A percentile compares a stretch with the other conserved stretches of the same genome.
These are phyloP conservation scores for Cyanoramphus novaezelandiae DNA, from an alignment of 2,113 vertebrate genomes.

Conservation along the genomic window DNA sequence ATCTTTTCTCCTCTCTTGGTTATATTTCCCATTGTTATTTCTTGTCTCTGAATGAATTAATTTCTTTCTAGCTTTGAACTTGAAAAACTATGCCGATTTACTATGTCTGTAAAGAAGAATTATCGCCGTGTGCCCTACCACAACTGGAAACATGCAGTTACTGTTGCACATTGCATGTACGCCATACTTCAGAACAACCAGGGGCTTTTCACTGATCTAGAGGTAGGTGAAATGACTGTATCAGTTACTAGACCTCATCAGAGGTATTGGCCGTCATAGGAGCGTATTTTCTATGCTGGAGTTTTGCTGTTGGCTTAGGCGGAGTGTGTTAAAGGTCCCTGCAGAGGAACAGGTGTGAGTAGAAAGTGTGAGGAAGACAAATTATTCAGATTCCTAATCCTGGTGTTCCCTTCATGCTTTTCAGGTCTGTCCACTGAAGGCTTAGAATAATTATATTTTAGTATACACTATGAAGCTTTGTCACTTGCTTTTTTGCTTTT, in stretches of 20 bases:
- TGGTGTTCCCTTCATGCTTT: not conserved
- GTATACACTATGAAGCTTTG: not conserved
- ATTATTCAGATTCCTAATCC: not conserved
- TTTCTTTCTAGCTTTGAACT: slow-evolving; percentile 86
- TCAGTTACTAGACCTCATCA: not conserved
- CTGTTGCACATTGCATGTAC: slow-evolving; percentile 97
- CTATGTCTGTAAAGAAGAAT: slow-evolving; percentile 98
- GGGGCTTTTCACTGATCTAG: slow-evolving; percentile 90
- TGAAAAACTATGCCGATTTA: slow-evolving; percentile 96
- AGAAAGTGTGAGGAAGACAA: not conserved
- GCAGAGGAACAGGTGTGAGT: fast-evolving
- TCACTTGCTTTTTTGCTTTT: not conserved
- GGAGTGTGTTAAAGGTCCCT: not conserved
- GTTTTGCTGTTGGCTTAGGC: not conserved
- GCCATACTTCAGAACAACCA: slow-evolving; percentile 90
- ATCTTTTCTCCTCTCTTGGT: not conserved
- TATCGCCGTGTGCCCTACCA: slow-evolving; percentile 98
- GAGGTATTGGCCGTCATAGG: not conserved
- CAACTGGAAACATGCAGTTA: slow-evolving; percentile 98
- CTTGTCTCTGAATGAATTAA: not conserved
- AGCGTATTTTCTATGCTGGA: not conserved
- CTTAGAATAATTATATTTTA: not conserved
- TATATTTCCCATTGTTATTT: not conserved
- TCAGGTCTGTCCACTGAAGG: not conserved
- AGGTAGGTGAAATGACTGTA: slow-evolving; percentile 77